Percentiles rank a stretch among this genome's conserved stretches.
These are phyloP conservation scores for Caerostris extrusa DNA, from an alignment of 1,140 invertebrate species.

Conservation along the genomic window DNA sequence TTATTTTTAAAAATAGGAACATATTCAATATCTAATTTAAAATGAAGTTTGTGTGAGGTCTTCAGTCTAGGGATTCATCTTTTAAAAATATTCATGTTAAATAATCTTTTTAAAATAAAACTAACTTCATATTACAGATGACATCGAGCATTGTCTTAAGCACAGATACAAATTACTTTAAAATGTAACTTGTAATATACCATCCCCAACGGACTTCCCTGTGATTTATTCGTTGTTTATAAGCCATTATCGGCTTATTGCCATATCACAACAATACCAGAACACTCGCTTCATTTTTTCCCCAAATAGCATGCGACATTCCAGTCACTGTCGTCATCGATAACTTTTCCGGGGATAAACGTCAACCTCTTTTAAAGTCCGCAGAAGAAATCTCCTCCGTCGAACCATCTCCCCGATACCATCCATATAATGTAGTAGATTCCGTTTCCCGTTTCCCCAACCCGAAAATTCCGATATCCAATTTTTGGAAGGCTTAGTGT, in stretches of 20 bases:
- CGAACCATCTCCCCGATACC: background rate
- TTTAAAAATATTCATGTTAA: too few species aligned
- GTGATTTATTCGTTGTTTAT: background rate
- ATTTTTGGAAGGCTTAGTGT: conserved; percentile 44
- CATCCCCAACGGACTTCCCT: background rate
- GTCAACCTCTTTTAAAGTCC: conserved; percentile 35
- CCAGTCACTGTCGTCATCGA: conserved; percentile 26
- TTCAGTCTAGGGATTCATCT: too few species aligned
- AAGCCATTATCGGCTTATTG: conserved; percentile 31
- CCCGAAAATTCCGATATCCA: conserved; percentile 58
- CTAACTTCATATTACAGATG: too few species aligned
- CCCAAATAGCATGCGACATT: conserved; percentile 8
- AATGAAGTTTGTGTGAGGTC: too few species aligned
- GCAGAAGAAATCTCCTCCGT: conserved; percentile 43
- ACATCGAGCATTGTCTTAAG: too few species aligned
- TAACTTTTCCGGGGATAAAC: conserved; percentile 1
- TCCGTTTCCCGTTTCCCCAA: background rate
- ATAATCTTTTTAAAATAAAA: too few species aligned
- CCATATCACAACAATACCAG: background rate
- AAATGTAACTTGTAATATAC: too few species aligned
- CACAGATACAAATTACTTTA: too few species aligned
- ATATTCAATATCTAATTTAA: too few species aligned
- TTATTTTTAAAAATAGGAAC: too few species aligned
- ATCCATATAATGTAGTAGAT: conserved; percentile 25
- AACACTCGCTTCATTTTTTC: background rate